Evolutionary conservation across 2,888 invertebrate species (phyloP), one percentile per base, ranked within the genome.

Genomic region (Rhaphigaster nebulosa): DNA sequence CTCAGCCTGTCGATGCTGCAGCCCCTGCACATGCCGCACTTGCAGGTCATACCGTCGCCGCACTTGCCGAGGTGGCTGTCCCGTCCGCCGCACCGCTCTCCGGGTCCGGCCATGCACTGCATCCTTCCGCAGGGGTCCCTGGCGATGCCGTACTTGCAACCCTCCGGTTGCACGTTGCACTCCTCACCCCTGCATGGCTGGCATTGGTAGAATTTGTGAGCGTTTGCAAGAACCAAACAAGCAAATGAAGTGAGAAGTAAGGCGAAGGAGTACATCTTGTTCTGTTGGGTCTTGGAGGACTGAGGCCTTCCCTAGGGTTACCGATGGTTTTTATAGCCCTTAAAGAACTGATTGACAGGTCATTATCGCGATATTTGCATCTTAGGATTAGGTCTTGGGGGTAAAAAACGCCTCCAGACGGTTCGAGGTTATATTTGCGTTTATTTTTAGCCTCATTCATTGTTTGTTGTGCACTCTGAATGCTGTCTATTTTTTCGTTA

Each of bases 201-300:
- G 34, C 92, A 92, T 65, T 91, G 92, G 91, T 92, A 92, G 91
- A 92, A 91, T 91, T 91, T 88, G 91, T 92, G 90, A 89, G 91
- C 87, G 80, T n/a, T 41, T 0, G 60, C 90, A 0, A 56, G 60
- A 23, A 20, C 87, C 70, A 15, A 29, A 56, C 50, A 89, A 18
- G 80, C 50, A 90, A 90, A 41, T 91, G 91, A 56, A 92, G 91
- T 38, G 91, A 92, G 18, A 90, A 91, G 88, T n/a, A 84, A 26
- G 20, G 50, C n/a, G 0, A n/a, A 12, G 26, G 45, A 84, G 84
- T 84, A 45, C 84, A 84, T 84, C n/a, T 45, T 84, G 45, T 50
- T 84, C 84, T 84, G 84, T 84, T n/a, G 45, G 45, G 13, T 26
- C 84, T 84, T 52, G 26, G n/a, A 5, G 5, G 84, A 84, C 84